phyloP scores from a whole-genome alignment of 2,888 invertebrate genomes.

The Troides helena region DNA sequence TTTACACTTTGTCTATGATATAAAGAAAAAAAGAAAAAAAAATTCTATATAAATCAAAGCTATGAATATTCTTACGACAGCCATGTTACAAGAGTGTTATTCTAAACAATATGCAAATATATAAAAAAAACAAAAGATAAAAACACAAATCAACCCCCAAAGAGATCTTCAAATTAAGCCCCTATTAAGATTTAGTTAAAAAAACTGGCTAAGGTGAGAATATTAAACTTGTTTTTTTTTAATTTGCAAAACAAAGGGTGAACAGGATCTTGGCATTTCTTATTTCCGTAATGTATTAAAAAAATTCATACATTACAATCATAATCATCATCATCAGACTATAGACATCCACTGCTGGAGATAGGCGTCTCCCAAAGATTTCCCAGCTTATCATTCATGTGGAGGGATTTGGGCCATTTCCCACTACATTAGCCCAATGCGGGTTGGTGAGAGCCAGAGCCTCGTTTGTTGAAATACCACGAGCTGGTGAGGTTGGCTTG shows the following conservation, averaged over 20 bases:
- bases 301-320: no score
- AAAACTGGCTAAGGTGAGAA: slow-evolving; percentile 72
- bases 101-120: slow-evolving; percentile 65
- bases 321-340: no score
- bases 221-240: slow-evolving; percentile 63
- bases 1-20: background rate
- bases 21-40: background rate
- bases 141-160: slow-evolving; percentile 73
- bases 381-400: no score
- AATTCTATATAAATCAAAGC: slow-evolving; percentile 59
- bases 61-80: slow-evolving; percentile 75
- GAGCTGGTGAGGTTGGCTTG: no score
- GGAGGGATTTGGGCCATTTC: no score
- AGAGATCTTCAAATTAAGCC: slow-evolving; percentile 79
- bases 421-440: no score
- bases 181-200: slow-evolving; percentile 68
- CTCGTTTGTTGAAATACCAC: no score
- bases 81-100: slow-evolving; percentile 77
- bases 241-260: slow-evolving; percentile 44
- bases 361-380: no score
- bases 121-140: slow-evolving; percentile 47
- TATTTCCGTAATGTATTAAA: slow-evolving; percentile 47
- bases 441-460: no score
- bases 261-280: slow-evolving; percentile 62
- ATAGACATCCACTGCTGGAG: no score